Percentiles rank a stretch among this genome's conserved stretches.
phyloP scores from a whole-genome alignment of 1,140 invertebrate genomes.

The Panagrolaimus sp. region DNA sequence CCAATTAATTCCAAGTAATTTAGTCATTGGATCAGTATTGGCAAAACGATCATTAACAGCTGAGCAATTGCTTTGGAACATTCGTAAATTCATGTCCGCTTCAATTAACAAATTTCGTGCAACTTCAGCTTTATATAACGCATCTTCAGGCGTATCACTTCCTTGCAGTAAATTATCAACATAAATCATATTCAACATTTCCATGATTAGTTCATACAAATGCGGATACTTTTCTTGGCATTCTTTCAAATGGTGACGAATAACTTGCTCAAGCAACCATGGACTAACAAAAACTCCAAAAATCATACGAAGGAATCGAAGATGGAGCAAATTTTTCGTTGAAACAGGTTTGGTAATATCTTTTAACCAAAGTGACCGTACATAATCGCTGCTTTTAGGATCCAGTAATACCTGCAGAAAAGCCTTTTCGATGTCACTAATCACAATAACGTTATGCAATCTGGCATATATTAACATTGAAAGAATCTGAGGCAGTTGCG shows the following conservation, averaged over 20 bases:
- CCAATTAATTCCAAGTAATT: slow-evolving; percentile 37
- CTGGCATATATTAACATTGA: slow-evolving; percentile 34
- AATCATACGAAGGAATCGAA: slow-evolving; percentile 29
- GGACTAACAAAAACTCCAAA: slow-evolving; percentile 35
- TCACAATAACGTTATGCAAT: not conserved
- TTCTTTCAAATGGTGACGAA: slow-evolving; percentile 28
- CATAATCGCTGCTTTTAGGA: slow-evolving; percentile 20
- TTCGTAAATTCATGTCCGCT: slow-evolving; percentile 38
- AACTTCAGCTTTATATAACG: not conserved
- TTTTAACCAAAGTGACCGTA: slow-evolving; percentile 39
- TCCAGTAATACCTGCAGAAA: slow-evolving; percentile 36
- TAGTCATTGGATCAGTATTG: slow-evolving; percentile 1
- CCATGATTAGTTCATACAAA: not conserved
- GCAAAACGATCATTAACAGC: slow-evolving; percentile 13
- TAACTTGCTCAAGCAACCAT: slow-evolving; percentile 27
- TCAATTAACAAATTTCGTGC: slow-evolving; percentile 23
- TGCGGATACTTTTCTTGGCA: not conserved
- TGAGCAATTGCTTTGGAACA: slow-evolving; percentile 32
- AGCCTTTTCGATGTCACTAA: slow-evolving; percentile 39
- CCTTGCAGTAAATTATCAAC: slow-evolving; percentile 35
- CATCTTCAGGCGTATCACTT: slow-evolving; percentile 16
- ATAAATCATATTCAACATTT: slow-evolving; percentile 29
- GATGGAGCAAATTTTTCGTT: slow-evolving; percentile 18
- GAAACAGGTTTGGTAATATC: slow-evolving; percentile 23
- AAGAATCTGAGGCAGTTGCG: slow-evolving; percentile 35